phyloP scores from a whole-genome alignment of 2,797 vertebrate species.

The Stomatorhinus walkeri region DNA sequence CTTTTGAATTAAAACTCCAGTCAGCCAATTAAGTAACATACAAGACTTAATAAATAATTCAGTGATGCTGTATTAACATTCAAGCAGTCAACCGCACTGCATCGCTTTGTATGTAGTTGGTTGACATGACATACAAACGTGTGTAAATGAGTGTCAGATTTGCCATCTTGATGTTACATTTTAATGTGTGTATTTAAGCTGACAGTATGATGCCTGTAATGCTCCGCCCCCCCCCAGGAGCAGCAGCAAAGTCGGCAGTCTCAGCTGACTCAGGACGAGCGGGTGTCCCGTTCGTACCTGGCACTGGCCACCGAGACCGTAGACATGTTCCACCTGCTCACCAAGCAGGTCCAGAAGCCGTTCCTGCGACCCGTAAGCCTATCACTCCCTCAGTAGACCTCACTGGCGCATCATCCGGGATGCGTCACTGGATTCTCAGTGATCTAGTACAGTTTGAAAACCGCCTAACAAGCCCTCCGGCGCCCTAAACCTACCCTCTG shows the following conservation, averaged over 20 bases:
- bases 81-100: background rate
- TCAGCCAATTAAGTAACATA: background rate
- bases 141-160: background rate
- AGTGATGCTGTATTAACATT: background rate
- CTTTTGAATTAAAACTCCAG: background rate
- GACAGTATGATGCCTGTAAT: background rate
- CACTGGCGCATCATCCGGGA: background rate
- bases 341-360: conserved; percentile 98
- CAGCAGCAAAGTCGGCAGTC: conserved; percentile 97
- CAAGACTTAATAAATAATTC: background rate
- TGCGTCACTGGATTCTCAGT: background rate
- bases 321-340: conserved; percentile 99
- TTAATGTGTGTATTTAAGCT: background rate
- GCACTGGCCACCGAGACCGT: conserved; percentile 95
- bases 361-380: conserved; percentile 94
- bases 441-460: background rate
- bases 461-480: background rate
- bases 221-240: conserved; percentile 60
- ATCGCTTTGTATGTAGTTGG: background rate
- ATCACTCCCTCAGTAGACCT: background rate
- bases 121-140: background rate
- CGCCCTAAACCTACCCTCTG: background rate
- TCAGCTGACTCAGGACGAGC: conserved; percentile 93
- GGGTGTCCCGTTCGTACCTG: conserved; percentile 92
- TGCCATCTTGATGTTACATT: background rate